Evolutionary conservation across 2,113 vertebrate species (phyloP), one percentile per base, ranked within the genome.

Genomic region (Azemiops feae): DNA sequence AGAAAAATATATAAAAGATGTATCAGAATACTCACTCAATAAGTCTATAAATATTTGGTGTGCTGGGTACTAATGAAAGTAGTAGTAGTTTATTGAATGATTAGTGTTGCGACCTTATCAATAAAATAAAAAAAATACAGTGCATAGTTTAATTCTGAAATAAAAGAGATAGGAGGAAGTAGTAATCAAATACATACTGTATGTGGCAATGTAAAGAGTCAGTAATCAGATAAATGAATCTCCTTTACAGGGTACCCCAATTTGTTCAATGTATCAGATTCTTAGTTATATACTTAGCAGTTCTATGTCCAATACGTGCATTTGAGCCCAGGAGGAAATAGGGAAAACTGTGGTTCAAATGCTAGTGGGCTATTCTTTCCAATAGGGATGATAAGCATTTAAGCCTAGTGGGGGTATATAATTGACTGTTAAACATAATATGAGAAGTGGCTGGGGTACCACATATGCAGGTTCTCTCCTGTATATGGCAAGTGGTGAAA

Each of bases 1-100:
- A 94, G 5, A 16, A 43, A 7, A 25, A 9, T 39, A 43, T n/a
- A 92, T 88, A 27, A 27, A 90, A 45, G 18, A 7, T 27, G 0
- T 43, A 64, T 91, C 58, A 45, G 27, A 92, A 64, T 89, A 74
- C 6, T 55, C 64, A 23, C 23, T 47, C 27, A 34, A 45, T 10
- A 91, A 86, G 3, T 22, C 1, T 54, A 92, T 0, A 47, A 52
- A 54, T 45, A 93, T 4, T 58, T 87, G 27, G 25, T 55, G 54
- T 6, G 25, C 0, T 0, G 88, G 39, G 43, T 39, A 7, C 69
- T 0, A 0, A 92, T 64, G 58, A 69, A 53, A 92, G 27, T 4
- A 64, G 4, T 30, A 30, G 60, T 64, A 5, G 30, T 64, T 64
- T 14, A 64, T n/a, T 64, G 60, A 64, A 64, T 4, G 4, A 64